Conservation (phyloP, 2,888 invertebrate genomes). For the Andrena trimmerana region DNA sequence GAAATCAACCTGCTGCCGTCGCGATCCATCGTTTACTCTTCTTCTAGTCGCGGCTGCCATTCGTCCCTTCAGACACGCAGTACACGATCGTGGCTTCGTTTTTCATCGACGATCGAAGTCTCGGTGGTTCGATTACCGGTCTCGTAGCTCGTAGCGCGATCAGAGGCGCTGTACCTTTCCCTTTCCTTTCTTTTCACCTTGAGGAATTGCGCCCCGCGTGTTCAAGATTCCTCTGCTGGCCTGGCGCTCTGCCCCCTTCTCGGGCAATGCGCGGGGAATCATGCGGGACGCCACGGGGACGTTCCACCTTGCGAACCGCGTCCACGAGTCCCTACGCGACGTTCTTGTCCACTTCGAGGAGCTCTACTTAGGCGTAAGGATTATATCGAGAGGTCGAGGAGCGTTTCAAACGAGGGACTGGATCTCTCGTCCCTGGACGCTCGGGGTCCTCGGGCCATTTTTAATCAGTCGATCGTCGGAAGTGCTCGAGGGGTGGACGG, state of each 20-base stretch:
- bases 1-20: neutral
- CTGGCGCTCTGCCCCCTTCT: neutral
- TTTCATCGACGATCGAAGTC: conserved; percentile 3
- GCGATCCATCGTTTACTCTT: conserved; percentile 26
- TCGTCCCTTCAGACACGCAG: conserved; percentile 23
- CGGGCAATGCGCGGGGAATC: neutral
- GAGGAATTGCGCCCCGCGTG: neutral
- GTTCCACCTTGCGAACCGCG: neutral
- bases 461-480: conserved; percentile 32
- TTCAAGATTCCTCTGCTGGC: neutral
- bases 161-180: neutral
- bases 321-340: neutral
- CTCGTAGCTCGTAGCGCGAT: neutral
- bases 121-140: conserved; percentile 6
- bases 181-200: neutral
- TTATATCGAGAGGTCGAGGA: conserved; percentile 16
- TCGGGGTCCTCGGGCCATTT: conserved; percentile 26
- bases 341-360: neutral
- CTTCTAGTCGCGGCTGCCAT: conserved; percentile 59
- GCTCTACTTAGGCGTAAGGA: conserved; percentile 20
- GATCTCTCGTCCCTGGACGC: conserved; percentile 30
- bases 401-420: conserved; percentile 43
- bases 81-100: conserved; percentile 5
- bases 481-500: neutral
- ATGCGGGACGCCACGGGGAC: neutral